Evolutionary conservation across 2,888 invertebrate genomes (phyloP).

Genomic region (Agapostemon virescens): DNA sequence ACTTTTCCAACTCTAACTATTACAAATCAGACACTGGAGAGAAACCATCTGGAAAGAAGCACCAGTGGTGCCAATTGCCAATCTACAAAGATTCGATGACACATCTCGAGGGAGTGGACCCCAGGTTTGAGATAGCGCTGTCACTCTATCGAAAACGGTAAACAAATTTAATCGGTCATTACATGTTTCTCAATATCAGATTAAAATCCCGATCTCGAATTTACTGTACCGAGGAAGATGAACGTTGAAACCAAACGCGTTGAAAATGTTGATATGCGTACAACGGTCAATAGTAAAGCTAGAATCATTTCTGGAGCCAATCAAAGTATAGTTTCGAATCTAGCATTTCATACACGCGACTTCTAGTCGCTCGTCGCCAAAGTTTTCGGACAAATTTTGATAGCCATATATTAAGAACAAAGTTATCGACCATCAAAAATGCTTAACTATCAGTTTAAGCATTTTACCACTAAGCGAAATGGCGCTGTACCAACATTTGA

Average conservation of each 20-base stretch:
- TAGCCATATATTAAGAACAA: too few species aligned
- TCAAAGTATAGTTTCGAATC: not conserved
- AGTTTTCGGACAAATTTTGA: too few species aligned
- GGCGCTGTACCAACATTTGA: too few species aligned
- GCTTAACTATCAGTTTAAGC: too few species aligned
- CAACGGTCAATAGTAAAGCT: not conserved
- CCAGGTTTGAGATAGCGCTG: not conserved
- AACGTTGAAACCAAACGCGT: too few species aligned
- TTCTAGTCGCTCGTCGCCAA: too few species aligned
- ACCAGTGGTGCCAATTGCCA: constrained; percentile 66
- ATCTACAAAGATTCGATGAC: constrained; percentile 34
- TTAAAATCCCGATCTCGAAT: not conserved
- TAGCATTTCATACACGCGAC: not conserved
- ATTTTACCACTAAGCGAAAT: too few species aligned
- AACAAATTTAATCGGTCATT: not conserved
- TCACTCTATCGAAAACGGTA: not conserved
- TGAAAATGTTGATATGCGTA: not conserved
- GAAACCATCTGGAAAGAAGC: constrained; percentile 69
- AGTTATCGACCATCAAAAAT: too few species aligned
- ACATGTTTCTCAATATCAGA: not conserved
- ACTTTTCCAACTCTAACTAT: constrained; percentile 46
- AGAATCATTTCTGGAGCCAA: not conserved
- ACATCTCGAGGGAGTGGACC: constrained; percentile 31
- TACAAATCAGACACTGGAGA: constrained; percentile 67
- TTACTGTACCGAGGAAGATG: not conserved